Conservation (phyloP, 1,140 invertebrate genomes). For the Leptopilina boulardi region DNA sequence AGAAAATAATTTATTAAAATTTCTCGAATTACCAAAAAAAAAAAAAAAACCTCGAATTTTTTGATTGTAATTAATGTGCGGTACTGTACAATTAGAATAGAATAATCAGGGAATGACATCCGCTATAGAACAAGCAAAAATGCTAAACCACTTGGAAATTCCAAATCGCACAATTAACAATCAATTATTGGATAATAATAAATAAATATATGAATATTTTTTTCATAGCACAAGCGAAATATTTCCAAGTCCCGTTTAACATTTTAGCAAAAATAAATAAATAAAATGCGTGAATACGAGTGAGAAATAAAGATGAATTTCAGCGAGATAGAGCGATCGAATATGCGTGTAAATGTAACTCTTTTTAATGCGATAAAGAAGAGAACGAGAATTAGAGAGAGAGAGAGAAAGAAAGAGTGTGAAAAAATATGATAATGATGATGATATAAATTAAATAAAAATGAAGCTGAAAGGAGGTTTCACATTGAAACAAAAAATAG, state of each 20-base stretch:
- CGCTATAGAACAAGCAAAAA: neutral
- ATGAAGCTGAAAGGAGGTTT: slow-evolving; percentile 3
- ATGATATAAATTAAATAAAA: neutral
- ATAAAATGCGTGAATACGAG: neutral
- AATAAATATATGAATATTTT: neutral
- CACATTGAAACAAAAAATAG: too few species aligned
- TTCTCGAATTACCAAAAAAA: too few species aligned
- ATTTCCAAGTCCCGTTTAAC: neutral
- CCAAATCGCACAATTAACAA: neutral
- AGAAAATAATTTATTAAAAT: too few species aligned
- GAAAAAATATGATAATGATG: neutral
- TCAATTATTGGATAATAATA: neutral
- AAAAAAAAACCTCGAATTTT: slow-evolving; percentile 8
- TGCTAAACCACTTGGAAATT: slow-evolving; percentile 15
- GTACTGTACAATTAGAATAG: slow-evolving; percentile 20
- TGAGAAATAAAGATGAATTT: slow-evolving; percentile 7
- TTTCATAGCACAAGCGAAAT: neutral
- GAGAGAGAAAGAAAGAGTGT: neutral
- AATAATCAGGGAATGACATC: neutral
- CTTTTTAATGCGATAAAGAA: neutral
- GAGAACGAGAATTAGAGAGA: neutral
- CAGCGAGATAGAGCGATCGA: slow-evolving; percentile 16
- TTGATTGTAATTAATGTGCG: slow-evolving; percentile 1
- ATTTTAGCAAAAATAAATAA: neutral
- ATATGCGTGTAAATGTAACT: slow-evolving; percentile 25